A percentile compares a stretch with the other conserved stretches of the same genome.
Conservation (phyloP, 2,888 invertebrate genomes). For the Hybos culiciformis region DNA sequence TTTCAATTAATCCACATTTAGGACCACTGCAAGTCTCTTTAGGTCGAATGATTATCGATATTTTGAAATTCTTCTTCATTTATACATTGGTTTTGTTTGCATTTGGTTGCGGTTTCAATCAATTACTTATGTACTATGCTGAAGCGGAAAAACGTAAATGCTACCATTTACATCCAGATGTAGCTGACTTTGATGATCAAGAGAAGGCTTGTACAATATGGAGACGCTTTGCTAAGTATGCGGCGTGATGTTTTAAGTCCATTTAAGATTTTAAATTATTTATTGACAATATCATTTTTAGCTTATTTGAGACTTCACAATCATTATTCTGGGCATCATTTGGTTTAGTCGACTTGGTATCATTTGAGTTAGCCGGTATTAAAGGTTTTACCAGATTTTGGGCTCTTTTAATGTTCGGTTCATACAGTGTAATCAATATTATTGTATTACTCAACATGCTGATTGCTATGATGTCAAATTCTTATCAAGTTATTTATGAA, state of each 20-base stretch:
- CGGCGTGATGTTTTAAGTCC: background rate
- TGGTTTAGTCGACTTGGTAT: constrained; percentile 85
- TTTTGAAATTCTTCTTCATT: constrained; percentile 92
- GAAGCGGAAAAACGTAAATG: constrained; percentile 78
- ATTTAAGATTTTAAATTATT: background rate
- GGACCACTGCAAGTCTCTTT: constrained; percentile 87
- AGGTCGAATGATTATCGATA: constrained; percentile 87
- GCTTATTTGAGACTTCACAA: constrained; percentile 93
- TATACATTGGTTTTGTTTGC: constrained; percentile 86
- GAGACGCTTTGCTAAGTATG: constrained; percentile 79
- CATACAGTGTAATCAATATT: constrained; percentile 93
- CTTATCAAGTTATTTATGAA: constrained; percentile 95
- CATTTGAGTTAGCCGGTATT: constrained; percentile 87
- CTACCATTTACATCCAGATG: constrained; percentile 54
- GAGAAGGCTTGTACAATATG: constrained; percentile 74
- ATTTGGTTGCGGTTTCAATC: constrained; percentile 92
- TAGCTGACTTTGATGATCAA: constrained; percentile 73
- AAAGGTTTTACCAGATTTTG: constrained; percentile 93
- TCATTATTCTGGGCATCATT: constrained; percentile 98
- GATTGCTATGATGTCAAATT: constrained; percentile 99
- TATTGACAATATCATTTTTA: constrained; percentile 33
- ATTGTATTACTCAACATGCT: constrained; percentile 95
- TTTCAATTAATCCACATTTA: constrained; percentile 91
- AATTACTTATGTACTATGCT: constrained; percentile 84
- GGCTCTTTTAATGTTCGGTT: constrained; percentile 95